Conservation (phyloP, 1,140 invertebrate genomes). For the Drosophila nigromelanica region DNA sequence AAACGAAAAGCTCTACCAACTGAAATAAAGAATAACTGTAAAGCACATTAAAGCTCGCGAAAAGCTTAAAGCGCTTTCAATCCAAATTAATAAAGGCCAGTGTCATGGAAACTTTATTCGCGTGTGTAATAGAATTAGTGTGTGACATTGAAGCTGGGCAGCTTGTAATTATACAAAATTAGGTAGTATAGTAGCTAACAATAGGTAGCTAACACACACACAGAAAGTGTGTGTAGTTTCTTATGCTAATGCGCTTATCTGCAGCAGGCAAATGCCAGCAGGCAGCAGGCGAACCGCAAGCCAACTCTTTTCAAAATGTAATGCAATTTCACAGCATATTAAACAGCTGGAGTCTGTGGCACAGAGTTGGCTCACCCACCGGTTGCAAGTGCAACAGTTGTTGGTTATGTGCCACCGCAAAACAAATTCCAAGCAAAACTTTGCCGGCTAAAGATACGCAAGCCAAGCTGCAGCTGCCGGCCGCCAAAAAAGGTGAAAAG, state of each 20-base stretch:
- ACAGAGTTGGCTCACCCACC: conserved; percentile 15
- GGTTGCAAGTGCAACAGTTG: conserved; percentile 65
- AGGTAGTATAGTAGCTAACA: no score
- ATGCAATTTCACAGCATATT: conserved; percentile 81
- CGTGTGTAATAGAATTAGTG: no score
- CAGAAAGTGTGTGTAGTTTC: conserved; percentile 3
- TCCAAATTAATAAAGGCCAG: no score
- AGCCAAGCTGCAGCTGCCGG: conserved; percentile 5
- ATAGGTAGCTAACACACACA: background rate
- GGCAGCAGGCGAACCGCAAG: conserved; percentile 36
- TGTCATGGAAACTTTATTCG: no score
- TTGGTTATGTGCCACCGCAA: conserved; percentile 41
- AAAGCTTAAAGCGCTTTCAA: background rate
- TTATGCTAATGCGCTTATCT: conserved; percentile 71
- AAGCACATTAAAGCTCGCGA: background rate
- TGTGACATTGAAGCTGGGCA: background rate
- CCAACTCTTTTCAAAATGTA: conserved; percentile 69
- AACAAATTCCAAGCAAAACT: conserved; percentile 56
- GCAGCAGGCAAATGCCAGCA: conserved; percentile 36
- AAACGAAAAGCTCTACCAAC: background rate
- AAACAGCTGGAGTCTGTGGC: conserved; percentile 69
- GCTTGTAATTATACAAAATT: conserved; percentile 12
- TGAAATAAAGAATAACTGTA: background rate
- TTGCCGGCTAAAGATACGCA: conserved; percentile 44
- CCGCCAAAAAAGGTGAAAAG: conserved; percentile 42